Percentiles rank a stretch among this genome's conserved stretches.
phyloP scores from a whole-genome alignment of 1,140 invertebrate genomes.

The Trachymyrmex septentrionalis region DNA sequence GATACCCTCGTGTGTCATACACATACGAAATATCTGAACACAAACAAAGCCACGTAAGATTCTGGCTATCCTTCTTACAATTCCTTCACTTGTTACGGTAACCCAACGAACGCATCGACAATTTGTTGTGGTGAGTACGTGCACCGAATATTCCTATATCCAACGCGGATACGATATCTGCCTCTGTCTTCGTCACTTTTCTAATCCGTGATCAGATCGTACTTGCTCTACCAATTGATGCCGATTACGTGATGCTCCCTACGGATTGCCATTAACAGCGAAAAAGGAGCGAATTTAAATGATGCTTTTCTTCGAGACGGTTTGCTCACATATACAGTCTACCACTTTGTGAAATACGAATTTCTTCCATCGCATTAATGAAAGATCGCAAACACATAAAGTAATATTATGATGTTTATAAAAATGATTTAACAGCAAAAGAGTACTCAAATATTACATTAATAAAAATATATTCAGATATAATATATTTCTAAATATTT shows the following conservation, averaged over 20 bases:
- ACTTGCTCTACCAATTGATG: conserved; percentile 63
- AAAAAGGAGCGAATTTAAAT: conserved; percentile 25
- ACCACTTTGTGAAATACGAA: neutral
- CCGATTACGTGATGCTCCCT: conserved; percentile 66
- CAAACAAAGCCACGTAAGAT: conserved; percentile 19
- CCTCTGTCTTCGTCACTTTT: conserved; percentile 65
- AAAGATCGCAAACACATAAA: neutral
- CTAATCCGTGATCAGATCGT: conserved; percentile 66
- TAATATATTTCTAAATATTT: neutral
- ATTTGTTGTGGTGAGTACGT: conserved; percentile 73
- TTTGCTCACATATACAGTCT: neutral
- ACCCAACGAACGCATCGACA: conserved; percentile 48
- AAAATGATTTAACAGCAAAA: neutral
- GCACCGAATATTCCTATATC: conserved; percentile 68
- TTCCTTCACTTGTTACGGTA: conserved; percentile 41
- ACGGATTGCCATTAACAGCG: conserved; percentile 65
- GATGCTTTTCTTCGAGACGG: conserved; percentile 35
- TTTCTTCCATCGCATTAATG: neutral
- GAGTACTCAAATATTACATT: neutral
- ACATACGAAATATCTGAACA: neutral
- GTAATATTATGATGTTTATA: neutral
- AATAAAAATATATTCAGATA: neutral
- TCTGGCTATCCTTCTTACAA: conserved; percentile 34
- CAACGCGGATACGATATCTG: conserved; percentile 50
- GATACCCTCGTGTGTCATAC: neutral